These are phyloP conservation scores for Autographa pulchrina DNA, from an alignment of 2,888 invertebrate species.

Conservation along the genomic window DNA sequence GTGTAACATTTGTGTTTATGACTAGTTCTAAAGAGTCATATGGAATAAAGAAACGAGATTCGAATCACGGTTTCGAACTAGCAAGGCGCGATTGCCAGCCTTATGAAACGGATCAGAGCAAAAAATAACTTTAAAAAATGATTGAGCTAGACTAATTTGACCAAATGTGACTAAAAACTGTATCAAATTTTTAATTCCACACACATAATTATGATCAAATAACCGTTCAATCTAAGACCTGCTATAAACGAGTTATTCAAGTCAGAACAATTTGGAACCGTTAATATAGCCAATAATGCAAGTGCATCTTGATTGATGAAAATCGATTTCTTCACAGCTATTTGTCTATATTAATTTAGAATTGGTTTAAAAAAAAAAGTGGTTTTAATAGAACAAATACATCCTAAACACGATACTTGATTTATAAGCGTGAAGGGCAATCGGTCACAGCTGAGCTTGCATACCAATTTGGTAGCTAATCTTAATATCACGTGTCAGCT, in stretches of 20 bases:
- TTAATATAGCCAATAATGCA: background rate
- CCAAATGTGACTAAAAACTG: too few relatives aligned
- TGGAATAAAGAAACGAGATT: background rate
- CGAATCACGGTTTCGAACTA: too few relatives aligned
- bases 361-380: background rate
- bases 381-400: background rate
- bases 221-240: too few relatives aligned
- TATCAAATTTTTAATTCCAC: too few relatives aligned
- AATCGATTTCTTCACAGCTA: background rate
- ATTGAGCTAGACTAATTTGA: too few relatives aligned
- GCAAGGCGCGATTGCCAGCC: too few relatives aligned
- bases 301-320: background rate
- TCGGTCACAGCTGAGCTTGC: slow-evolving; percentile 28
- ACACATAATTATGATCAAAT: background rate
- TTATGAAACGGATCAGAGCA: too few relatives aligned
- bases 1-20: background rate
- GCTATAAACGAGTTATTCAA: background rate
- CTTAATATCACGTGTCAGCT: slow-evolving; percentile 24
- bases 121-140: too few relatives aligned
- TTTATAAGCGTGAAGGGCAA: slow-evolving; percentile 32
- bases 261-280: background rate
- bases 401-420: background rate
- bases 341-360: background rate
- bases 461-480: slow-evolving; percentile 46
- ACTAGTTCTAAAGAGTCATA: background rate